phyloP scores from a whole-genome alignment of 2,888 invertebrate species.

The Leucophenga maculata region DNA sequence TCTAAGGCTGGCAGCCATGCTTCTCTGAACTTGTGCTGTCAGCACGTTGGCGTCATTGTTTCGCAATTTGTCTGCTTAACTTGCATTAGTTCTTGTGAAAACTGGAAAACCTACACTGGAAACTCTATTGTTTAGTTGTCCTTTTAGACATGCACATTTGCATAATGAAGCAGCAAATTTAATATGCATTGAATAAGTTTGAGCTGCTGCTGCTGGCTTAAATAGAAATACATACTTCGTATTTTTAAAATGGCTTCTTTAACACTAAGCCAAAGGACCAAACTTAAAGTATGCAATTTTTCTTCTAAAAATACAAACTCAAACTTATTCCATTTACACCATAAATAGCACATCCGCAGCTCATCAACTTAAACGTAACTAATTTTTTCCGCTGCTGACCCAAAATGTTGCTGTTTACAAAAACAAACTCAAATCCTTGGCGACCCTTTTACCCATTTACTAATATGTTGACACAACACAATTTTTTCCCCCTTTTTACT shows the following conservation, averaged over 20 bases:
- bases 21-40: slow-evolving; percentile 55
- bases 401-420: not conserved
- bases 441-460: not conserved
- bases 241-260: too few species aligned
- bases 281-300: too few species aligned
- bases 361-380: slow-evolving; percentile 21
- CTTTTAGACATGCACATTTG: not conserved
- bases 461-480: slow-evolving; percentile 27
- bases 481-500: not conserved
- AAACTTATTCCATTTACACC: too few species aligned
- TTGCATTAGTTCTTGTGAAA: slow-evolving; percentile 54
- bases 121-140: not conserved
- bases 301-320: too few species aligned
- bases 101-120: not conserved
- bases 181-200: slow-evolving; percentile 4
- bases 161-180: slow-evolving; percentile 9
- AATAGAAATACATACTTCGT: too few species aligned
- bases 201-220: too few species aligned
- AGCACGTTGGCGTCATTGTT: slow-evolving; percentile 67
- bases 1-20: slow-evolving; percentile 37
- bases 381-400: slow-evolving; percentile 18
- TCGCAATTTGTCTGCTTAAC: slow-evolving; percentile 64
- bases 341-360: slow-evolving; percentile 20
- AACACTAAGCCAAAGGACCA: too few species aligned
- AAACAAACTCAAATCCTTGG: too few species aligned